Evolutionary conservation across 2,113 vertebrate species (phyloP), one percentile per base, ranked within the genome.

Genomic region (Acanthisitta chloris): DNA sequence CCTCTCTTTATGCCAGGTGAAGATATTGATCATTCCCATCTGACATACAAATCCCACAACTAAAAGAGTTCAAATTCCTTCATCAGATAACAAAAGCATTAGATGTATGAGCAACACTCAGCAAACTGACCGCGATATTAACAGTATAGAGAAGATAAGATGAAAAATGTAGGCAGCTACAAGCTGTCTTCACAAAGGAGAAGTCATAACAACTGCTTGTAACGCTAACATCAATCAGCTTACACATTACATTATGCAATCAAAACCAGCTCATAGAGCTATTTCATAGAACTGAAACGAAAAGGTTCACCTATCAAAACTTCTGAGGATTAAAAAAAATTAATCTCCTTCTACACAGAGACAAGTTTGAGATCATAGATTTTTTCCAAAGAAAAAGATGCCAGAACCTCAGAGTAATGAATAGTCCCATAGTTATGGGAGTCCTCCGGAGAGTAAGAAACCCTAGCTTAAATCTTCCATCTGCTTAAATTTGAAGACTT

Each of bases 1-100:
- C 65, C 38, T 94, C 49, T 92, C 84, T 81, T 85, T 95, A 42
- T 92, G 40, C 61, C 74, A 95, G 95, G 89, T 94, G 94, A 96
- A 95, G 81, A 79, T 38, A 59, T 5, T 9, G 1, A 16, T 73
- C 34, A 15, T 84, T 89, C 31, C 20, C 49, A 42, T 36, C 70
- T 78, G 77, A 76, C 7, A 15, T 43, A 48, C 62, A 88, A 54
- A 19, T 52, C 23, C 26, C 45, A 51, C 3, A 3, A 48, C 84
- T 58, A 42, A 51, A 92, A 76, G 33, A 62, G 31, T 61, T 81
- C 26, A 40, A 34, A 38, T 69, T 79, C 54, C 40, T 76, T 72
- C 65, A 65, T 11, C 66, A 62, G n/a, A 21, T 76, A 52, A 74
- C 31, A 84, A 80, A 81, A 86, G 65, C 8, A 1, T 76, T 69